These are phyloP conservation scores for Drosophila lacicola DNA, from an alignment of 2,888 invertebrate species.

Conservation along the genomic window DNA sequence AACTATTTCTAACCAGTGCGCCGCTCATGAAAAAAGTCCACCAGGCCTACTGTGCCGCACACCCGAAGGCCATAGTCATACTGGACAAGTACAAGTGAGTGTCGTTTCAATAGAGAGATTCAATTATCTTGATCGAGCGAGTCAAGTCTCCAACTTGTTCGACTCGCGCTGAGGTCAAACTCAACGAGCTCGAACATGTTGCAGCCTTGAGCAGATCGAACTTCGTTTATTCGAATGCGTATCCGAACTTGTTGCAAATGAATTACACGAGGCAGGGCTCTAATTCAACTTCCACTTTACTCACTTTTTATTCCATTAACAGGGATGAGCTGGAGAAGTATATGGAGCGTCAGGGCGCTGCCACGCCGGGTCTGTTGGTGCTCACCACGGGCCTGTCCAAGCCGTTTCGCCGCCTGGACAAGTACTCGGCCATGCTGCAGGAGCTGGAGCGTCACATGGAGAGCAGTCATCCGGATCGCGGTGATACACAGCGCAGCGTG, in stretches of 20 bases:
- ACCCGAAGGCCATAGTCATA: constrained; percentile 97
- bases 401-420: constrained; percentile 97
- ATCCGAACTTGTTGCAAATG: no score
- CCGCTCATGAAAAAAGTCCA: constrained; percentile 93
- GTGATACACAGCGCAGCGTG: constrained; percentile 98
- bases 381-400: constrained; percentile 97
- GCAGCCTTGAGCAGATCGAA: no score
- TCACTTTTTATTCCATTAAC: not conserved
- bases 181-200: no score
- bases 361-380: constrained; percentile 94
- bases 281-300: not conserved
- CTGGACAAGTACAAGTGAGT: constrained; percentile 96
- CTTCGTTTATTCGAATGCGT: no score
- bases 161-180: no score
- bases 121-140: no score
- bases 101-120: not conserved
- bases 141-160: no score
- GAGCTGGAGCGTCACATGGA: constrained; percentile 98
- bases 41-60: constrained; percentile 95
- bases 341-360: constrained; percentile 95
- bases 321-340: constrained; percentile 93
- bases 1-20: constrained; percentile 94
- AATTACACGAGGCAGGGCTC: not conserved
- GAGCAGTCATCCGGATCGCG: constrained; percentile 97
- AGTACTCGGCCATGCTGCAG: constrained; percentile 97